Base-by-base conservation (phyloP, 2,113 vertebrate species). In the Thinocorus orbignyianus region DNA sequence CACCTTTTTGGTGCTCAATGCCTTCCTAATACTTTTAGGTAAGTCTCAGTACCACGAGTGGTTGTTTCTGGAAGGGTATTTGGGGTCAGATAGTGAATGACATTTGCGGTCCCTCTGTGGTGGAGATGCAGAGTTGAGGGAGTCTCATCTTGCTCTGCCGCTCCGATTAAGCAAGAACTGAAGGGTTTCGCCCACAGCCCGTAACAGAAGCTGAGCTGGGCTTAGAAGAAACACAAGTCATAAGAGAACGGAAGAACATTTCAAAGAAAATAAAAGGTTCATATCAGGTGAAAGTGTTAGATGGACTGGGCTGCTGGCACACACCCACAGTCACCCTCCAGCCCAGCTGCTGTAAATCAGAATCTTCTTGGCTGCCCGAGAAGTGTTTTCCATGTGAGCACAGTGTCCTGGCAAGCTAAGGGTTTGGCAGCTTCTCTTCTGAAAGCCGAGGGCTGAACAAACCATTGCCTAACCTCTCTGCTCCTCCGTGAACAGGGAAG, bases 1-100 rank as follows among this genome's bases (percentile, higher is more conserved):
- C 30, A 98, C 98, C 74, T 98, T 99, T 86, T 80, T 99, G 86
- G 97, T 99, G 55, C 97, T 98, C 62, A 99, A 99, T 37, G 91
- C 74, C 15, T 99, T 99, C 88, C 89, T 99, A 25, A 97, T 98
- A 31, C 11, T 98, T 57, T 96, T 98, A 37, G 99, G 99, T 99
- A 90, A 98, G 98, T 74, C 42, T 52, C 69, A 8, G 51, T 11
- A 9, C 60, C 33, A 4, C 6, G 2, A 3, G 52, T 7, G 61
- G 26, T 7, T n/a, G 41, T 33, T 83, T 54, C 4, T 10, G 22
- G 76, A 25, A 54, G 80, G 64, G 13, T 23, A 0, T 15, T 42
- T 22, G 86, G 52, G 72, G 64, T 76, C 83, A 79, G 48, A 20
- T 23, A 14, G 3, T 7, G 15, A 33, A 62, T 20, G 1, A 3